Base-by-base conservation (phyloP, 2,888 invertebrate genomes). In the Therioaphis trifolii region DNA sequence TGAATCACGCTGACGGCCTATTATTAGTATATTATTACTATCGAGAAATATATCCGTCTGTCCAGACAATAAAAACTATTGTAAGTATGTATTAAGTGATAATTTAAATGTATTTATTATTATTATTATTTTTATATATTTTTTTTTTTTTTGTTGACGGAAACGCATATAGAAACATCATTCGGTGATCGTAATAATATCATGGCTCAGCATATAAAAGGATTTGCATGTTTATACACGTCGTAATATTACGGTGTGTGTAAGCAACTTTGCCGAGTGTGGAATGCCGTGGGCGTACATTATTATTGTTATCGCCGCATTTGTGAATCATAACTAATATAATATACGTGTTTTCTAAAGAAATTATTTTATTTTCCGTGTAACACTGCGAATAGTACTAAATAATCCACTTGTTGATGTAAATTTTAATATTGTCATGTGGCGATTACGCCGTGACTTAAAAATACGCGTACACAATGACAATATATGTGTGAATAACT, bases 361-460 rank as follows among this genome's bases (percentile, higher is more conserved):
- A 63, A 46, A 43, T 29, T 18, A 21, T 52, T 66, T 66, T 77
- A 66, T 77, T 77, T 77, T 52, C 35, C 77, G 21, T 52, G 35
- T 12, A 46, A 46, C 46, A 4, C n/a, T 21, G 52, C 52, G 15
- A 1, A 18, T 52, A 52, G 11, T 58, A 63, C 24, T 52, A 61
- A 72, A 43, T 72, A 46, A 72, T 46, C 68, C 46, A 80, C 58
- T 71, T 80, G 71, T 72, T 55, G 24, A n/a, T 24, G 55, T 55
- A 58, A 79, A 69, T 69, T 40, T 55, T 79, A 63, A 9, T 46
- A 43, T 58, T 18, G 21, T 46, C 61, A 21, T 5, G 35, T 35
- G 40, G 27, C n/a, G 18, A 9, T 29, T 11, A 72, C 24, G 18
- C 24, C 12, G 14, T 15, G 40, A 40, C 61, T 43, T 46, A n/a